Base-by-base conservation (phyloP, 2,888 invertebrate genomes). In the Watsonalla cultraria region DNA sequence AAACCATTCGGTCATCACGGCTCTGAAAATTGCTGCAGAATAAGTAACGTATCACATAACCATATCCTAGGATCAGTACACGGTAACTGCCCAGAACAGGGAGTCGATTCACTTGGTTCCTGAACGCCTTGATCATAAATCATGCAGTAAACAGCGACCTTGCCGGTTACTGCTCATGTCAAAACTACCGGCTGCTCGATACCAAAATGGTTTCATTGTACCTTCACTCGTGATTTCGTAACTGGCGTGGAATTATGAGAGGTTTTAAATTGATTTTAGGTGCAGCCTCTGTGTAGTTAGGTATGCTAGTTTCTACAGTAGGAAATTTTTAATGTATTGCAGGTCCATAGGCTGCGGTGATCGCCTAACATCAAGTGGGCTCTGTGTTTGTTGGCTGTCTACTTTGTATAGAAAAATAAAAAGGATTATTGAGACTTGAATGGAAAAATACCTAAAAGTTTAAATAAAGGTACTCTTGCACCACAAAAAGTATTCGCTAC, bases 151-250 rank as follows among this genome's bases (percentile, higher is more conserved):
- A 55, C 56, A 52, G 45, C 46, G 58, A 47, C 60, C 60, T 58
- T 60, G 58, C 49, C 24, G 45, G 50, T 50, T 49, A 45, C 52
- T 56, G 14, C 39, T 51, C 55, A 53, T 59, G 53, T 54, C 57
- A 52, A 55, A 60, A 61, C 64, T 63, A 14, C 49, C 47, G 47
- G 49, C 11, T 37, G 46, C 7, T 49, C 37, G 13, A 15, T 24
- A 51, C 24, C 24, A 7, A 24, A 24, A 15, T 8, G 15, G 46
- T 7, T 14, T 7, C 13, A 14, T 46, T 6, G 14, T 45, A 11
- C 11, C 13, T 45, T 45, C 37, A 37, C 7, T 7, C 13, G n/a
- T 5, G 11, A 6, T 2, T 24, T 24, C 24, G 24, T 24, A 24
- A 24, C 24, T 24, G 24, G 24, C 24, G 1, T 42, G 42, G 11